These are phyloP conservation scores for Nothobranchius furzeri DNA, from an alignment of 2,113 vertebrate genomes.

Conservation along the genomic window DNA sequence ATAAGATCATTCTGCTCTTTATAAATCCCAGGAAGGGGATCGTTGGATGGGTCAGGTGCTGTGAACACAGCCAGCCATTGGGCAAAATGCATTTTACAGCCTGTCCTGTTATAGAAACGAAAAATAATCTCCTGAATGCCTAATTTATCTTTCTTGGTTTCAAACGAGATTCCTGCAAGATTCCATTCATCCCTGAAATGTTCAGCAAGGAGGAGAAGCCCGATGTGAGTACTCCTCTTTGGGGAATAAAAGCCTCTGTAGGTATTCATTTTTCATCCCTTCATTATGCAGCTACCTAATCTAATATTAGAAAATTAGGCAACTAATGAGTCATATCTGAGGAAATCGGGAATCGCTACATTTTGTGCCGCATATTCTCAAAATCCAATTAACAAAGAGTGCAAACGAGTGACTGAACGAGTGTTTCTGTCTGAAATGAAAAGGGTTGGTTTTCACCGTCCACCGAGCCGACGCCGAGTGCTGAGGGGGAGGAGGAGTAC, in stretches of 20 bases:
- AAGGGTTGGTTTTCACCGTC: neutral
- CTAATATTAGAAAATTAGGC: slow-evolving; percentile 64
- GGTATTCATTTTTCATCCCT: slow-evolving; percentile 44
- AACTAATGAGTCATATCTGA: slow-evolving; percentile 60
- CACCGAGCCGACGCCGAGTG: neutral
- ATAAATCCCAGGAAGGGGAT: slow-evolving; percentile 29
- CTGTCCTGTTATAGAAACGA: neutral
- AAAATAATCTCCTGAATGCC: neutral
- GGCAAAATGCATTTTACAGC: neutral
- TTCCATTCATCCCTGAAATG: slow-evolving; percentile 22
- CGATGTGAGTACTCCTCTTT: neutral
- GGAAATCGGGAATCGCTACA: slow-evolving; percentile 60
- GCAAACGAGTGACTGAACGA: slow-evolving; percentile 37
- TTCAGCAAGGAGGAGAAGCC: slow-evolving; percentile 13
- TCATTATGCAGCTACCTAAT: slow-evolving; percentile 52
- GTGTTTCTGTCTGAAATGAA: slow-evolving; percentile 28
- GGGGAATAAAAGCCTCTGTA: slow-evolving; percentile 25
- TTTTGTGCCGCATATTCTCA: slow-evolving; percentile 30
- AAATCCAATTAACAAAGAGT: slow-evolving; percentile 47
- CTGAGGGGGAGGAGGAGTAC: neutral
- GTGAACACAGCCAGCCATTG: slow-evolving; percentile 9
- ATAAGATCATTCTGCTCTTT: slow-evolving; percentile 56
- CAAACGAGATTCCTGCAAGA: slow-evolving; percentile 9
- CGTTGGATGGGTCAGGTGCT: slow-evolving; percentile 28
- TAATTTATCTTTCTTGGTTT: slow-evolving; percentile 21